Base-by-base conservation (phyloP, 2,888 invertebrate species). In the Ligdia adustata region DNA sequence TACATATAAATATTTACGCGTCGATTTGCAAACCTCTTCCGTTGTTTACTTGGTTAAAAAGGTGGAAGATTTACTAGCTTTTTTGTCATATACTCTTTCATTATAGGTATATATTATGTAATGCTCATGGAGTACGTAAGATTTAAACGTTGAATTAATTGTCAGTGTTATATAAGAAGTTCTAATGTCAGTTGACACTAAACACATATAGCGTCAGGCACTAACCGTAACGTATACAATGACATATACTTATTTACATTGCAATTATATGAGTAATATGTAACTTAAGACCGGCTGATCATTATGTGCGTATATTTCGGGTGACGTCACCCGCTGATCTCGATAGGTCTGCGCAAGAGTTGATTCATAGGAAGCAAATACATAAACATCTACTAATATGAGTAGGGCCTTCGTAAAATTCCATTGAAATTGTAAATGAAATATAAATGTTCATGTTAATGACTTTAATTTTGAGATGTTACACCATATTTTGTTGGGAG, bases 311-410 rank as follows among this genome's bases (percentile, higher is more conserved):
- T 33, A 26, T 22, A 27, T 38, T 12, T 33, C 7, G 16, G 26
- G 24, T 48, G 47, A 48, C 47, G 37, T 41, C 40, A 52, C 40
- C 27, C 16, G 29, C 9, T 31, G 26, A 41, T 51, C 38, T 51
- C 16, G 22, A 16, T 6, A 12, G 28, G 14, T 12, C 20, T 18
- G 37, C 27, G 42, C 16, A 35, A 22, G 32, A 37, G 52, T 43
- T 43, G 41, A 42, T 41, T 28, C 41, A 35, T 35, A 33, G 39
- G 46, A 24, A 40, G 16, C 15, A 4, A 24, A 12, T 11, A 15
- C 16, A 6, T 14, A 22, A 22, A 22, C 22, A 22, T 22, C 7
- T 22, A 37, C 18, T 18, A 11, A 18, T 20, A 33, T 12, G 6
- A 22, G n/a, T 22, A 22, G 12, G 13, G 27, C 31, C 31, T 44